These are phyloP conservation scores for Polymixis flavicincta DNA, from an alignment of 2,888 invertebrate genomes.

Conservation along the genomic window DNA sequence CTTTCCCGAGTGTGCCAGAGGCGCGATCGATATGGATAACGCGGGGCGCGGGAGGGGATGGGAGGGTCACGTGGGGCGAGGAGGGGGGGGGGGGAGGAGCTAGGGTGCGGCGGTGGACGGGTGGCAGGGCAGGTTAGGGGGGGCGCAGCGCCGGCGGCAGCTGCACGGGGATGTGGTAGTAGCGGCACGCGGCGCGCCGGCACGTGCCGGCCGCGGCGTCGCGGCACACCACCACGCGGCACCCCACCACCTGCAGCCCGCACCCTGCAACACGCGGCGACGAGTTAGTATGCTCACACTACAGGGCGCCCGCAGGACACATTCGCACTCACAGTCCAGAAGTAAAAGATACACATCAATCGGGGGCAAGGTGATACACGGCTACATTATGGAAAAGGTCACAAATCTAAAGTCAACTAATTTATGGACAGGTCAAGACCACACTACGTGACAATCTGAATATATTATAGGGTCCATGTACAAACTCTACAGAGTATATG, in stretches of 20 bases:
- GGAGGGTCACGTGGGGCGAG: conserved; percentile 49
- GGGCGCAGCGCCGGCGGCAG: conserved; percentile 94
- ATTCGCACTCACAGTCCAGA: not conserved
- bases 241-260: conserved; percentile 98
- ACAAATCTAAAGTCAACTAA: conserved; percentile 43
- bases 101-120: conserved; percentile 68
- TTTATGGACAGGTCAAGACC: conserved; percentile 30
- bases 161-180: conserved; percentile 98
- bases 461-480: conserved; percentile 35
- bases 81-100: conserved; percentile 45
- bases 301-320: not conserved
- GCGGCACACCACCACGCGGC: conserved; percentile 98
- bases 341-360: conserved; percentile 23
- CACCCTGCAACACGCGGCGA: conserved; percentile 92
- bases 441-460: conserved; percentile 33
- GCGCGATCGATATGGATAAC: conserved; percentile 84
- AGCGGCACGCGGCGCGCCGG: conserved; percentile 98
- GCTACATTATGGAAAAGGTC: conserved; percentile 14
- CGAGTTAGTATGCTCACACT: not conserved
- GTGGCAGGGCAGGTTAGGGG: conserved; percentile 82
- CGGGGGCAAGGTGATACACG: conserved; percentile 10
- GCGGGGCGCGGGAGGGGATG: conserved; percentile 78
- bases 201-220: conserved; percentile 98
- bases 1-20: conserved; percentile 84
- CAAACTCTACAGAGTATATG: conserved; percentile 57